Percentiles rank a stretch among this genome's conserved stretches.
Conservation (phyloP, 1,140 invertebrate species). For the Heliothis subflexa region DNA sequence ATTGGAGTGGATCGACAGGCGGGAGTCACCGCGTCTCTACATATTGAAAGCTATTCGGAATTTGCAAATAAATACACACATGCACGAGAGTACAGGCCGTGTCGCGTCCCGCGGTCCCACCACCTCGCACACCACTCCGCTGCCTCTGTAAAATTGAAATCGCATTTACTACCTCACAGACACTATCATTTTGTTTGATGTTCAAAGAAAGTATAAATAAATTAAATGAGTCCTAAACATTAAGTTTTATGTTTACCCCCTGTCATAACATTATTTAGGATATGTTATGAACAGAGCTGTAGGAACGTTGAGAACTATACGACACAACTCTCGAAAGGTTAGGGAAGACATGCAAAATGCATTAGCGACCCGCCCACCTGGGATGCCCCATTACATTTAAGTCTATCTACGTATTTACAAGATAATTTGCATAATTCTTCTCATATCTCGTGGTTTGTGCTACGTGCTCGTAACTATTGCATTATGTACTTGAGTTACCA, state of each 20-base stretch:
- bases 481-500: neutral
- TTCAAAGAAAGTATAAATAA: conserved; percentile 52
- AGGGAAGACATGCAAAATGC: conserved; percentile 61
- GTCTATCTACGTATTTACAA: conserved; percentile 14
- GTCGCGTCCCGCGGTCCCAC: conserved; percentile 56
- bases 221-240: conserved; percentile 34
- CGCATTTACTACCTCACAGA: conserved; percentile 73
- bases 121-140: conserved; percentile 72
- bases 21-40: conserved; percentile 78
- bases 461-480: neutral
- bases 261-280: conserved; percentile 19
- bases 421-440: conserved; percentile 27
- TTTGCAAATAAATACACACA: conserved; percentile 84
- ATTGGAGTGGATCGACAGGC: conserved; percentile 82
- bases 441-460: neutral
- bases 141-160: conserved; percentile 82
- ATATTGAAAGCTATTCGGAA: conserved; percentile 85
- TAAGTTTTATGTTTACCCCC: conserved; percentile 25
- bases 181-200: conserved; percentile 71
- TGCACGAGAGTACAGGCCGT: conserved; percentile 64
- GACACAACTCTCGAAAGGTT: conserved; percentile 41
- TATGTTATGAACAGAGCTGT: conserved; percentile 23
- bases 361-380: conserved; percentile 65
- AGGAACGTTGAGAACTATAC: conserved; percentile 33
- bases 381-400: conserved; percentile 46